Evolutionary conservation across 2,888 invertebrate species (phyloP).

Genomic region (Stomorhina lunata): DNA sequence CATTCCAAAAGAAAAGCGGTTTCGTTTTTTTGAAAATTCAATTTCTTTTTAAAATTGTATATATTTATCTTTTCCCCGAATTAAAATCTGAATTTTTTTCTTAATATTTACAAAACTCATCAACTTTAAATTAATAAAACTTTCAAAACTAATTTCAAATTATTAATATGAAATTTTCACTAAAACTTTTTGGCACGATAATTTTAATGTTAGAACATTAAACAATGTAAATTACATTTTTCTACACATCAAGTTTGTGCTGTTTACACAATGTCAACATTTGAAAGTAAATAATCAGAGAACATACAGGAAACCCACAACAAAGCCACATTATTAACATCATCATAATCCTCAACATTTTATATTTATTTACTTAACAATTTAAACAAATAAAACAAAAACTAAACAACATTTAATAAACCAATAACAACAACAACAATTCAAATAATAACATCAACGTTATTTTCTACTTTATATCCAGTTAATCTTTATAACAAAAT

Average conservation of each 20-base stretch:
- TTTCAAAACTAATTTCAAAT: conserved; percentile 8
- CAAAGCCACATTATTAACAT: too few species aligned
- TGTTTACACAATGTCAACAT: conserved; percentile 29
- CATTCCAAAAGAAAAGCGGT: too few species aligned
- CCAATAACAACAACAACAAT: not conserved
- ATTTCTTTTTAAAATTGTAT: too few species aligned
- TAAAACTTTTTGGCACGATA: not conserved
- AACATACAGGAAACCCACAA: not conserved
- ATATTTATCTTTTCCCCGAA: too few species aligned
- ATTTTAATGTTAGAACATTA: not conserved
- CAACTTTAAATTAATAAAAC: not conserved
- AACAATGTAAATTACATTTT: not conserved
- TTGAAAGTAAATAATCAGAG: not conserved
- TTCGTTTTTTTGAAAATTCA: too few species aligned
- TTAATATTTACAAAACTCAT: not conserved
- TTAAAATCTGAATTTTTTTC: not conserved
- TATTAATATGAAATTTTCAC: not conserved
- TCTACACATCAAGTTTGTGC: not conserved
- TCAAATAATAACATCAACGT: not conserved
- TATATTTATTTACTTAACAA: conserved; percentile 25
- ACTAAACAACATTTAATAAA: conserved; percentile 39
- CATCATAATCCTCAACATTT: not conserved
- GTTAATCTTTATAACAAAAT: conserved; percentile 39
- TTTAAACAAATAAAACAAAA: conserved; percentile 31
- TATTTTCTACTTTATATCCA: not conserved